Base-by-base conservation (phyloP, 2,113 vertebrate genomes). In the Anser brachyrhynchus region DNA sequence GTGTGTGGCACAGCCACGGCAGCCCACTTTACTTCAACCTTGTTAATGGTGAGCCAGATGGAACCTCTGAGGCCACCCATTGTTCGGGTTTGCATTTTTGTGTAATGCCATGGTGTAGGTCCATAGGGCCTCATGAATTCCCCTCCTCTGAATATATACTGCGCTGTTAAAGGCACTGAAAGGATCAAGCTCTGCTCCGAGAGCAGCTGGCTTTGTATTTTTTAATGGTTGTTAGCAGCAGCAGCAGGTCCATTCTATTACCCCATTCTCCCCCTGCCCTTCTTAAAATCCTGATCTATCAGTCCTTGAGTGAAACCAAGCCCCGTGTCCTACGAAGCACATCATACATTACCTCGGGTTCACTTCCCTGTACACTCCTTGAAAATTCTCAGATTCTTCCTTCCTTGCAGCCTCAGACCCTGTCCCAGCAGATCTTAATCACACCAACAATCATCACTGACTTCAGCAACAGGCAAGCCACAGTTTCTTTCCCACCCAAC, bases 131-230 rank as follows among this genome's bases (percentile, higher is more conserved):
- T 96, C 95, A 95, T 94, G 94, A 97, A 97, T 97, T 96, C 92
- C 83, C 80, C 87, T 97, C 94, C 90, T 91, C 96, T 97, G 96
- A 97, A 97, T 97, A 97, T 97, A 96, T 95, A 93, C 94, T 96
- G 90, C 73, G 93, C 87, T 89, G 95, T 88, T 97, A 89, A 96
- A 97, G 93, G 92, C 94, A 96, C 87, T 97, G 96, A 97, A 97
- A 97, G 92, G 94, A 97, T 97, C 96, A 96, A 96, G 93, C 94
- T 93, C 93, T 95, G 93, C 95, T 95, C 92, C 55, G 80, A 91
- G 92, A 97, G 95, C 96, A 97, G 96, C 96, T 96, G 97, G 95
- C 96, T 96, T 97, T 97, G 96, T 96, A 91, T 94, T 95, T 97
- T 96, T 95, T 89, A 97, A 97, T 97, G 96, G 89, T 82, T 96